Evolutionary conservation across 1,140 invertebrate genomes (phyloP).

Genomic region (Drosophila insularis): DNA sequence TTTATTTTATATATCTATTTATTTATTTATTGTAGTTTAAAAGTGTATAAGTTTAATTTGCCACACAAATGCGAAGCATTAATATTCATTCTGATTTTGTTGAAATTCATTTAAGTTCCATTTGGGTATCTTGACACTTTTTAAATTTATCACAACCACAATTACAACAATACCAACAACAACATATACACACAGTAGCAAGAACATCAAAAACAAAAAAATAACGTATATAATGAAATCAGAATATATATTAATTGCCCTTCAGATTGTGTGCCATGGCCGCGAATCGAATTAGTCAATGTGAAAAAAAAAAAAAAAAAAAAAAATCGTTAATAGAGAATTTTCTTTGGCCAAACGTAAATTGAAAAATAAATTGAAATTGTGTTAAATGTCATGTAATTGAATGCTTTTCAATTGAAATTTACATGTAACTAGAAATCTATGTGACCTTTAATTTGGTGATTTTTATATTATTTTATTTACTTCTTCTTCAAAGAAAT

Average conservation of each 20-base stretch:
- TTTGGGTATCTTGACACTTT: conserved; percentile 14
- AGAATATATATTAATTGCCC: conserved; percentile 65
- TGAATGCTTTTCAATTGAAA: not conserved
- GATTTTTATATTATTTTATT: too few relatives aligned
- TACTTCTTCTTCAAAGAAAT: not conserved
- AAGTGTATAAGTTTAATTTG: conserved; percentile 22
- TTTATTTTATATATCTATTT: conserved; percentile 58
- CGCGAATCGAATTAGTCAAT: conserved; percentile 47
- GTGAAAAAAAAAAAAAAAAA: conserved; percentile 9
- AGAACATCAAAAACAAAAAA: not conserved
- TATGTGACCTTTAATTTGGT: too few relatives aligned
- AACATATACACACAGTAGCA: not conserved
- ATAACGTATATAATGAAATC: conserved; percentile 60
- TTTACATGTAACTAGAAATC: not conserved
- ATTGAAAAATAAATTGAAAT: conserved; percentile 46
- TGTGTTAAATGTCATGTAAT: conserved; percentile 38
- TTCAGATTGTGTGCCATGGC: conserved; percentile 25
- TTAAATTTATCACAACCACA: conserved; percentile 26
- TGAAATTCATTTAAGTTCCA: conserved; percentile 18
- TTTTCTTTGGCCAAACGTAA: conserved; percentile 35
- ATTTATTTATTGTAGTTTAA: conserved; percentile 47
- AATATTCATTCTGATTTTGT: conserved; percentile 79
- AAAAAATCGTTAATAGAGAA: conserved; percentile 63
- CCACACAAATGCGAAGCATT: conserved; percentile 26
- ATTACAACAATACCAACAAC: not conserved